Base-by-base conservation (phyloP, 2,113 vertebrate genomes). In the Beaufortia kweichowensis region DNA sequence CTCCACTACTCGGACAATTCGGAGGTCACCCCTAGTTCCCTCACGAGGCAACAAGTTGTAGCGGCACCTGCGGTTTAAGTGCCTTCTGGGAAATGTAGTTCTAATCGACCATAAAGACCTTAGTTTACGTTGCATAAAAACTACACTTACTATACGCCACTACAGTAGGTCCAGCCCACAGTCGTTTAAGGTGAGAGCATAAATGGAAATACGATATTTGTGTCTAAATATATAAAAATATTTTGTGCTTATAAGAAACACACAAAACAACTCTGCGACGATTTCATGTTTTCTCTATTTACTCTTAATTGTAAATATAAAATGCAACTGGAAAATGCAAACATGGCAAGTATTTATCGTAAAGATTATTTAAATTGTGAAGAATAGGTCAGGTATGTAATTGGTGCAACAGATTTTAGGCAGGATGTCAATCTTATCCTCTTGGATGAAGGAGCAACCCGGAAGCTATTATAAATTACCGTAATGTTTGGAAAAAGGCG, bases 11-110 rank as follows among this genome's bases (percentile, higher is more conserved):
- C 8, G 9, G 6, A 39, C 21, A 48, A 62, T 35, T 23, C 66
- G 48, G 61, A 85, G 83, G 72, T 87, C 86, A 85, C 84, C 84
- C 84, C 81, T 86, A 85, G 81, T 80, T 87, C 74, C 71, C 81
- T 29, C 43, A 77, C 77, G 65, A 60, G 76, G 23, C 8, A 17
- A 29, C 77, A 84, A 82, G 62, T n/a, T 67, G 76, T 60, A 77
- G 33, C 3, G 9, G 12, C 26, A 2, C 48, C n/a, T 29, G 55
- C 19, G 78, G 78, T 79, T 78, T 29, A 83, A 28, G 17, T 31
- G 61, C 3, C 50, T 75, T 60, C 41, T 84, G 84, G 86, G 35
- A 15, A 0, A 26, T 83, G 82, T 77, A 84, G 88, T 88, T 79
- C 24, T 4, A 4, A 11, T 3, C 12, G 6, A 1, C 0, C 2